These are phyloP conservation scores for Anarrhichthys ocellatus DNA, from an alignment of 2,113 vertebrate genomes.

Conservation along the genomic window DNA sequence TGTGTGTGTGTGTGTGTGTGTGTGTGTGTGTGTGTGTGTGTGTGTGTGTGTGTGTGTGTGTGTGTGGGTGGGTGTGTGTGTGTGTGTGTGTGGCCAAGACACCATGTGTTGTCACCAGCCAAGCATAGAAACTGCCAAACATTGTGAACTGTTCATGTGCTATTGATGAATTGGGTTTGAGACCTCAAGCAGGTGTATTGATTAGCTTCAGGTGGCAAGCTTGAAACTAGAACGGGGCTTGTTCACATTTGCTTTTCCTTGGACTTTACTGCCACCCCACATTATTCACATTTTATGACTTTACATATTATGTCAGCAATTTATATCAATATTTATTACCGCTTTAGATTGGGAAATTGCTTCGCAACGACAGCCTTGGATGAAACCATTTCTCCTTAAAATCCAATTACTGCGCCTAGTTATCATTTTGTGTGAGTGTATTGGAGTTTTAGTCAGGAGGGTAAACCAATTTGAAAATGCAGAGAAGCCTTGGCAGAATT, in stretches of 20 bases:
- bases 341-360: constrained; percentile 44
- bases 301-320: constrained; percentile 44
- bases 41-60: background rate
- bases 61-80: too few species aligned
- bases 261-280: constrained; percentile 24
- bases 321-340: constrained; percentile 57
- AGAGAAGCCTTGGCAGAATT: constrained; percentile 55
- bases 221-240: constrained; percentile 2
- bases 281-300: constrained; percentile 43
- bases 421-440: constrained; percentile 60
- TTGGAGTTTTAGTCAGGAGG: constrained; percentile 49
- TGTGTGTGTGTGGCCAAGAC: background rate
- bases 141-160: constrained; percentile 10
- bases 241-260: constrained; percentile 23
- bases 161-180: constrained; percentile 34
- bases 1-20: background rate
- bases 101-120: constrained; percentile 3
- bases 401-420: constrained; percentile 65
- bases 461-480: constrained; percentile 67
- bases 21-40: background rate
- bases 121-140: constrained; percentile 13
- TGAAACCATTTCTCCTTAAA: constrained; percentile 57
- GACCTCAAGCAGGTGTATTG: constrained; percentile 38
- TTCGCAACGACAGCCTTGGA: constrained; percentile 26
- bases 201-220: constrained; percentile 39